Base-by-base conservation (phyloP, 2,797 vertebrate species). In the Danionella dracula region DNA sequence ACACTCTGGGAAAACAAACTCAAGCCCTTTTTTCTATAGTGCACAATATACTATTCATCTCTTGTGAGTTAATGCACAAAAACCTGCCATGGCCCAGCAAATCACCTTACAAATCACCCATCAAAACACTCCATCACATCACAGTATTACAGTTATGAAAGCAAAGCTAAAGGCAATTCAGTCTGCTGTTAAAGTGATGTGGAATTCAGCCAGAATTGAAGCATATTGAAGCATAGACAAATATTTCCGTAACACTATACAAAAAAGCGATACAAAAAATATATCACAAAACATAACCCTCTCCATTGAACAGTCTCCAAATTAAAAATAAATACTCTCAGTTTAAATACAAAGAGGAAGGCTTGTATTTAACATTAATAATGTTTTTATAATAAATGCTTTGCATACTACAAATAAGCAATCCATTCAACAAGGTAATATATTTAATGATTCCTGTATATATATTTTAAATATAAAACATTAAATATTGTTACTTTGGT, bases 401-500 rank as follows among this genome's bases (percentile, higher is more conserved):
- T 37, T 57, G 38, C 38, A 42, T 49, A 45, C 7, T 54, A 42
- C 61, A 44, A 66, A 71, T 34, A 34, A 60, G 44, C 4, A 62
- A 53, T 37, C 29, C 37, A 56, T 66, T 57, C 23, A 23, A 16
- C 38, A n/a, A 32, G 31, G 35, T 44, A 15, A 40, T 45, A 38
- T 35, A 58, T 42, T 29, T 41, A 19, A 6, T 41, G 27, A 11
- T 54, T 38, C 13, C 12, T 32, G 12, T 46, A 32, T 53, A 34
- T 19, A 4, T 38, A 23, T 20, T 8, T 19, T 61, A 29, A 31
- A 15, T n/a, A 60, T 23, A 64, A 51, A 11, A 20, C 42, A 46
- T 62, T 68, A 71, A 78, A 64, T 70, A 73, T 56, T 56, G 38
- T 63, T 34, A 73, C 68, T 80, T 77, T 77, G 75, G 76, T 78